phyloP scores from a whole-genome alignment of 2,888 invertebrate species.

The Dichetophora obliterata region DNA sequence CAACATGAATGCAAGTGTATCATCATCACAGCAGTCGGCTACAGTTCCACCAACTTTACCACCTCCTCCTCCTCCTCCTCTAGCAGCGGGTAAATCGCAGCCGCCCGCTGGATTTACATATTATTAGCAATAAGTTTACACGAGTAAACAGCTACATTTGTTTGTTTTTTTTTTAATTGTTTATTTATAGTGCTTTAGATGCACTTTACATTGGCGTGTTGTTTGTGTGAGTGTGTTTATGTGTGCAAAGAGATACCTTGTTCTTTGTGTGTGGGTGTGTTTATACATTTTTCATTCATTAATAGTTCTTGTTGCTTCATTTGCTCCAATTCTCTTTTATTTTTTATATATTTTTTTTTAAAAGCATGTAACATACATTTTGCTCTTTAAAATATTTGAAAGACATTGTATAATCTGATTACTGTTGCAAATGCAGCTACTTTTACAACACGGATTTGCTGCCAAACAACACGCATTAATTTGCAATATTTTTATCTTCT shows the following conservation, averaged over 20 bases:
- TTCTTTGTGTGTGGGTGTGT: background rate
- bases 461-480: background rate
- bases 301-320: background rate
- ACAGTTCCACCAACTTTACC: background rate
- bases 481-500: background rate
- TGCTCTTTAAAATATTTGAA: too few relatives aligned
- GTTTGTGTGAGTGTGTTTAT: background rate
- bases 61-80: background rate
- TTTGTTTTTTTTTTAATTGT: background rate
- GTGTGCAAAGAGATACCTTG: too few relatives aligned
- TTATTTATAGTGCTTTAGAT: conserved; percentile 10
- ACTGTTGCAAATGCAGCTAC: too few relatives aligned
- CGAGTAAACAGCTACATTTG: background rate
- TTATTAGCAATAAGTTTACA: conserved; percentile 2
- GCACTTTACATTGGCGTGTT: conserved; percentile 1
- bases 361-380: too few relatives aligned
- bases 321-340: background rate
- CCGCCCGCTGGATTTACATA: background rate
- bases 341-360: too few relatives aligned
- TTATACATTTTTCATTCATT: background rate
- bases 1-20: background rate
- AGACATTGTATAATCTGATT: too few relatives aligned
- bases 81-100: background rate
- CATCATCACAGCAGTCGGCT: background rate
- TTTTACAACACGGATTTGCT: too few relatives aligned